Evolutionary conservation across 2,113 vertebrate species (phyloP).

Genomic region (Takifugu flavidus): DNA sequence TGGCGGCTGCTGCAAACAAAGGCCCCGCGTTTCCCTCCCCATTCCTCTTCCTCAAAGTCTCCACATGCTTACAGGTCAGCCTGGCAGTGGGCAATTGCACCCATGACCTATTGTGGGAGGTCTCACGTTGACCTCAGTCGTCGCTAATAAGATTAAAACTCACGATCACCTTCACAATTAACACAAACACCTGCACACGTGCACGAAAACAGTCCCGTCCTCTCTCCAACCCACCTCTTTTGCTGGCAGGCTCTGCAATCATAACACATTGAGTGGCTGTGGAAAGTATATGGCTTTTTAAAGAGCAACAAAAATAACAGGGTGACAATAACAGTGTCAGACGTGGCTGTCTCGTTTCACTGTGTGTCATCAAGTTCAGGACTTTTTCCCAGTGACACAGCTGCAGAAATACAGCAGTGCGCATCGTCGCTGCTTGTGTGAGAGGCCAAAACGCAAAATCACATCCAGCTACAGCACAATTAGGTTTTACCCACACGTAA

Average conservation of each 20-base stretch:
- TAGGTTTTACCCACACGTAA: no score
- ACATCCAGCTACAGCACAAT: neutral
- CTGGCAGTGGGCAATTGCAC: slow-evolving; percentile 75
- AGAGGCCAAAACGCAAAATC: slow-evolving; percentile 5
- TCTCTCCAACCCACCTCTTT: slow-evolving; percentile 12
- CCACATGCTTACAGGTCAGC: slow-evolving; percentile 63
- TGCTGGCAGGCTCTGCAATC: slow-evolving; percentile 57
- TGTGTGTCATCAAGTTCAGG: slow-evolving; percentile 59
- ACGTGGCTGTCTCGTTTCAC: slow-evolving; percentile 51
- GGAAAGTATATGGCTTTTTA: slow-evolving; percentile 61
- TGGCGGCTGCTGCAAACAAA: slow-evolving; percentile 76
- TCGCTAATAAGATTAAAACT: slow-evolving; percentile 75
- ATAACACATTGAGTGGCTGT: slow-evolving; percentile 64
- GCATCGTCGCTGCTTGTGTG: slow-evolving; percentile 7
- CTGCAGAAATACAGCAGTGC: slow-evolving; percentile 19
- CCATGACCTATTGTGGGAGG: slow-evolving; percentile 75
- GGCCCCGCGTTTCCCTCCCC: slow-evolving; percentile 60
- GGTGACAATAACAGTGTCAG: slow-evolving; percentile 50
- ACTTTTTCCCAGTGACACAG: slow-evolving; percentile 35
- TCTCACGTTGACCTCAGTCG: slow-evolving; percentile 71
- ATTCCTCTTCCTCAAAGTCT: slow-evolving; percentile 57
- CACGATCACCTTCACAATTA: slow-evolving; percentile 44
- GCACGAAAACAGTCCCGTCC: slow-evolving; percentile 35
- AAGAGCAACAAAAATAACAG: slow-evolving; percentile 63
- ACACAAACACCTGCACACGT: slow-evolving; percentile 52